Base-by-base conservation (phyloP, 2,888 invertebrate species). In the Minunthozetes semirufus region DNA sequence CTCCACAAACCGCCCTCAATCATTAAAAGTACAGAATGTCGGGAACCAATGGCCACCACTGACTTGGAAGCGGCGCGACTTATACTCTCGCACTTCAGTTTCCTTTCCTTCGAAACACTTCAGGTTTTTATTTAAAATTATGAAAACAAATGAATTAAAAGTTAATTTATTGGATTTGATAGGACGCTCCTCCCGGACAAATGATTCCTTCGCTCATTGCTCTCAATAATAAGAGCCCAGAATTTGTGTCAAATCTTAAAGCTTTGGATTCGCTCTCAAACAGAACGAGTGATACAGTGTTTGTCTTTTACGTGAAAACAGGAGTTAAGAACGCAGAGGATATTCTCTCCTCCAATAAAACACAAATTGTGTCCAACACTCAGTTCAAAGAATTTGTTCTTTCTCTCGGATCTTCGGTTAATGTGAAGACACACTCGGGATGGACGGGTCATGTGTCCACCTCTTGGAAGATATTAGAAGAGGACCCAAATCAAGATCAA, bases 21-120 rank as follows among this genome's bases (percentile, higher is more conserved):
- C 27, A 19, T 0, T 1, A 27, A 27, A 50, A 59, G 74, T 15
- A 25, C 22, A 0, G 74, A 76, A 61, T 61, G 59, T 33, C 72
- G 70, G n/a, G 72, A 74, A 48, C 75, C 75, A 4, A 50, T 50
- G 50, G 38, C 68, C 5, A 48, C 63, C 80, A 81, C 76, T 75
- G 94, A 95, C 82, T 97, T 96, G 82, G 95, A 97, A 84, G 95
- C 97, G 0, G 93, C 97, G 1, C 87, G 98, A 72, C 85, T 98
- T 33, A 94, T 99, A 82, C 85, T 99, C 22, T 94, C 96, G 3
- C 95, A 98, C 83, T 94, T 98, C 83, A 98, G 98, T 0, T 91
- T 96, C 80, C 85, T 98, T 22, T 29, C 70, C 25, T 70, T 70
- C 25, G 70, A 70, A 25, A 70, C 70, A 46, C 27, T 70, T 15